These are phyloP conservation scores for Orthosia gracilis DNA, from an alignment of 2,888 invertebrate genomes.

Conservation along the genomic window DNA sequence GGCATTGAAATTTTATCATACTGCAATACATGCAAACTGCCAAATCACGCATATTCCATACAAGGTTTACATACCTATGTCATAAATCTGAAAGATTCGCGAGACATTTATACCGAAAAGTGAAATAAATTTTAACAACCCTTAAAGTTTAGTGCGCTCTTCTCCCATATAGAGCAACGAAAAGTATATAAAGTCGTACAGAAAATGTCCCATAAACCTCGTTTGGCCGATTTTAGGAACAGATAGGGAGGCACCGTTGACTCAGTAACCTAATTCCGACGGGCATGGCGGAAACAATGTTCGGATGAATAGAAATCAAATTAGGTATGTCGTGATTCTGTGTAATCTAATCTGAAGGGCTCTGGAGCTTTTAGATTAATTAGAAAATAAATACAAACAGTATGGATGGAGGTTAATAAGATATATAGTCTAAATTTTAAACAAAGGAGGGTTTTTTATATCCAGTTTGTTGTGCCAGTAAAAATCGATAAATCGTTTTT, in stretches of 20 bases:
- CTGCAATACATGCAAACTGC: slow-evolving; percentile 1
- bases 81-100: slow-evolving; percentile 68
- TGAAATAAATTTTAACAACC: slow-evolving; percentile 71
- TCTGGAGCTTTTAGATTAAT: slow-evolving; percentile 57
- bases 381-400: slow-evolving; percentile 46
- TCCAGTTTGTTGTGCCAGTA: neutral
- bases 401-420: neutral
- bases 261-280: slow-evolving; percentile 74
- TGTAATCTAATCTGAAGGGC: slow-evolving; percentile 47
- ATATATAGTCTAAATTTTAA: neutral
- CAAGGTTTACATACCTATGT: slow-evolving; percentile 50
- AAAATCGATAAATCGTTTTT: neutral
- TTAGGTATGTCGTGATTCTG: slow-evolving; percentile 50
- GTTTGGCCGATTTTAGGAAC: slow-evolving; percentile 66
- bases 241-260: slow-evolving; percentile 66
- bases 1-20: slow-evolving; percentile 5
- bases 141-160: slow-evolving; percentile 65
- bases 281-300: slow-evolving; percentile 54
- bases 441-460: neutral
- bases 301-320: slow-evolving; percentile 57
- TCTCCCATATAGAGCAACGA: slow-evolving; percentile 59
- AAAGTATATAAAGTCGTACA: slow-evolving; percentile 66
- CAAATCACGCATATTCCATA: slow-evolving; percentile 33
- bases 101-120: slow-evolving; percentile 57
- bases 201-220: slow-evolving; percentile 74